These are phyloP conservation scores for Theristicus caerulescens DNA, from an alignment of 2,113 vertebrate genomes.

Conservation along the genomic window DNA sequence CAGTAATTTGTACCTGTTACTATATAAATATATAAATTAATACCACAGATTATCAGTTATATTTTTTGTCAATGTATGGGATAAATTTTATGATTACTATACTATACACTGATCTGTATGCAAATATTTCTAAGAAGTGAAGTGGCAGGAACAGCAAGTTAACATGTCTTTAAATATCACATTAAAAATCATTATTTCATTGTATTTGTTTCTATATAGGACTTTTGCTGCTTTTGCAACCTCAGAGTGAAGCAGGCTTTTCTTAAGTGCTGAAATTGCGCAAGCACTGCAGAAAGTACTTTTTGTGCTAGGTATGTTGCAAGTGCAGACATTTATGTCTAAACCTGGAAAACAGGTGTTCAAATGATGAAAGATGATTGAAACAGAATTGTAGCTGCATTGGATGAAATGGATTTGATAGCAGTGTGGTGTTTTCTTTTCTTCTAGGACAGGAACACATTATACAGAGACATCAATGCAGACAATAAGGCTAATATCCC, in stretches of 20 bases:
- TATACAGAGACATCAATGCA: neutral
- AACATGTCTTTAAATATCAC: neutral
- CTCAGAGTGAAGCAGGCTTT: neutral
- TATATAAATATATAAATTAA: neutral
- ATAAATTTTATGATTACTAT: neutral
- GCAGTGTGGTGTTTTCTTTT: neutral
- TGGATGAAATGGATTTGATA: neutral
- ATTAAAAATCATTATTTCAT: neutral
- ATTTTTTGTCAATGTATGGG: neutral
- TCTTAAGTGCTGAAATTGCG: neutral
- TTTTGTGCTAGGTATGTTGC: neutral
- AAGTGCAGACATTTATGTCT: neutral
- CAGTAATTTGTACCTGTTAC: neutral
- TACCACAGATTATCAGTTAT: neutral
- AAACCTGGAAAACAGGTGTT: neutral
- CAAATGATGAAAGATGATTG: neutral
- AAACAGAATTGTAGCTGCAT: neutral
- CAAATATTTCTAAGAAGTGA: neutral
- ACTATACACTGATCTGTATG: neutral
- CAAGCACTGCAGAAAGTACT: neutral
- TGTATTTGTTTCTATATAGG: neutral
- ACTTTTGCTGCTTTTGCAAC: neutral
- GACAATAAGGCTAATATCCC: neutral
- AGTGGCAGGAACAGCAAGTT: neutral
- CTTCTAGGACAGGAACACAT: neutral